Conservation (phyloP, 2,797 vertebrate genomes). For the Poecilia wingei region DNA sequence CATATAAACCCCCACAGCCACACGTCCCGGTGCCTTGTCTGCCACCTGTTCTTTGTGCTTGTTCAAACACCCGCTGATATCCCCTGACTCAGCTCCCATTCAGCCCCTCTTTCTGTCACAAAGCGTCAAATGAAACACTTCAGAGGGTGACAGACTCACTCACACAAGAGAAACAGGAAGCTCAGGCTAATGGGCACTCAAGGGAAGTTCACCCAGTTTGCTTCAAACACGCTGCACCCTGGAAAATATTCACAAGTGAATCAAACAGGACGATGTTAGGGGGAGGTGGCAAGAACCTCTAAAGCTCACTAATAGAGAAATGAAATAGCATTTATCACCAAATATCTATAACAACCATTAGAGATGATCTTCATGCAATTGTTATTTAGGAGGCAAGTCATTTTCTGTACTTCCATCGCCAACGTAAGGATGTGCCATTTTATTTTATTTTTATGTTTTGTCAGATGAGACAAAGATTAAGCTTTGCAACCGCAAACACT, state of each 20-base stretch:
- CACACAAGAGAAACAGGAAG: slow-evolving; percentile 1
- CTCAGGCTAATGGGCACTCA: neutral
- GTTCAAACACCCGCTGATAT: slow-evolving; percentile 51
- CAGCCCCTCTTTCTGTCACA: slow-evolving; percentile 20
- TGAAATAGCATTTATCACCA: neutral
- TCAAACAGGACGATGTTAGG: neutral
- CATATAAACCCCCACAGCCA: slow-evolving; percentile 3
- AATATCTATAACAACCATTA: neutral
- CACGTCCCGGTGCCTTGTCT: slow-evolving; percentile 16
- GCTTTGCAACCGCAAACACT: neutral
- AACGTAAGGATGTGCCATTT: neutral
- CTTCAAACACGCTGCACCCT: neutral
- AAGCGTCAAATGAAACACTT: slow-evolving; percentile 7
- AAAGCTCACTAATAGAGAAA: neutral
- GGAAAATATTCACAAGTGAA: neutral
- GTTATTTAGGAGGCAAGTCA: neutral
- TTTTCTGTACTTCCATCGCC: neutral
- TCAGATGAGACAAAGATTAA: neutral
- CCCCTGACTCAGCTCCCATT: slow-evolving; percentile 14
- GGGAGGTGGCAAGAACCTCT: neutral
- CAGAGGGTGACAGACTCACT: slow-evolving; percentile 16
- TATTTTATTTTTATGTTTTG: neutral
- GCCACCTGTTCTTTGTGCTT: slow-evolving; percentile 60
- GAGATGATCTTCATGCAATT: neutral
- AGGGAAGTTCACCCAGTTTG: neutral